Conservation (phyloP, 2,888 invertebrate genomes). For the Podotricha telesiphe region DNA sequence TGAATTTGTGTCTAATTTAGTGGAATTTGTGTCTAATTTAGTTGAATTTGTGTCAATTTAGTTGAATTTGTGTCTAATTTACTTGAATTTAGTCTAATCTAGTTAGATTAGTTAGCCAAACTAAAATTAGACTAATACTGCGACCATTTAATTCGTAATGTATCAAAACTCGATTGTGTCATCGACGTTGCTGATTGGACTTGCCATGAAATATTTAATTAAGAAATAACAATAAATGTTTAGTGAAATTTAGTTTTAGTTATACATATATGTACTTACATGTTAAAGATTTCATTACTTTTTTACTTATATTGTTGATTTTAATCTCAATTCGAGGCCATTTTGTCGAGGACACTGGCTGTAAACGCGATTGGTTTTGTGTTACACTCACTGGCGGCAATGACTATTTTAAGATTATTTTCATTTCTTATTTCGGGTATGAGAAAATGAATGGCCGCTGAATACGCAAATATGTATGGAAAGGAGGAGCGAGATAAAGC, state of each 20-base stretch:
- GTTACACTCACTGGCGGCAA: too few species aligned
- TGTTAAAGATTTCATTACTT: slow-evolving; percentile 2
- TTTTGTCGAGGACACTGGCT: too few species aligned
- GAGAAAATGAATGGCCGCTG: too few species aligned
- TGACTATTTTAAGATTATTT: too few species aligned
- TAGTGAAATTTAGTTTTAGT: slow-evolving; percentile 2
- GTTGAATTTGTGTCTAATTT: too few species aligned
- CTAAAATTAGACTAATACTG: slow-evolving; percentile 30
- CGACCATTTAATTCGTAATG: slow-evolving; percentile 48
- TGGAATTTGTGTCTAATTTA: background rate
- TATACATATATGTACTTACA: background rate
- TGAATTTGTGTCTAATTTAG: background rate
- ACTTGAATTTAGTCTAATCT: background rate
- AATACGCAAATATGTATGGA: too few species aligned
- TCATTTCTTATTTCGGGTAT: too few species aligned
- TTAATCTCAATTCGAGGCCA: too few species aligned
- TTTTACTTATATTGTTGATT: background rate
- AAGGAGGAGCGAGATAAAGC: too few species aligned
- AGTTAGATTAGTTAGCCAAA: slow-evolving; percentile 26
- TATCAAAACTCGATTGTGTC: slow-evolving; percentile 52
- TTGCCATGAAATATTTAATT: slow-evolving; percentile 23
- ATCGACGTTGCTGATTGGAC: slow-evolving; percentile 47
- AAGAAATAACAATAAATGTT: background rate
- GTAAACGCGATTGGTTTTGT: too few species aligned
- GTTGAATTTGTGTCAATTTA: background rate